A percentile compares a stretch with the other conserved stretches of the same genome.
These are phyloP conservation scores for Pachypanchax playfairii DNA, from an alignment of 2,113 vertebrate genomes.

Conservation along the genomic window DNA sequence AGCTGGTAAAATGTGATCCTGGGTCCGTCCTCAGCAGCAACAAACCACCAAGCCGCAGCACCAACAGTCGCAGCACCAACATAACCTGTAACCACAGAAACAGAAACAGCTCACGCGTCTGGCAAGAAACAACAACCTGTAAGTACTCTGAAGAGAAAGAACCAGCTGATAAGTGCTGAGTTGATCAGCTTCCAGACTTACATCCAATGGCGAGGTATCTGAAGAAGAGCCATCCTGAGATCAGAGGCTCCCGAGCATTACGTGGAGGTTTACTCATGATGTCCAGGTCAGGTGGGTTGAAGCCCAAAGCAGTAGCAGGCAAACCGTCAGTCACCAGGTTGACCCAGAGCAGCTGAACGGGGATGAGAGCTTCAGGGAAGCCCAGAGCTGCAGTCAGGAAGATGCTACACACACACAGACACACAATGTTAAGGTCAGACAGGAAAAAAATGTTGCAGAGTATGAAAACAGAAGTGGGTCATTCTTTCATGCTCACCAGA, in stretches of 20 bases:
- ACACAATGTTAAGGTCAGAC: neutral
- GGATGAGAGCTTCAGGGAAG: slow-evolving; percentile 97
- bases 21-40: slow-evolving; percentile 95
- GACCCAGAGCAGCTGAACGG: slow-evolving; percentile 97
- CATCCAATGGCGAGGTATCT: slow-evolving; percentile 97
- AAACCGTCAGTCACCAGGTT: slow-evolving; percentile 97
- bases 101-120: neutral
- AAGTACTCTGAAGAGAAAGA: too few relatives aligned
- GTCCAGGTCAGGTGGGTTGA: slow-evolving; percentile 96
- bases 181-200: slow-evolving; percentile 73
- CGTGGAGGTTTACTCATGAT: slow-evolving; percentile 97
- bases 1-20: slow-evolving; percentile 93
- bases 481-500: slow-evolving; percentile 89
- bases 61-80: slow-evolving; percentile 96
- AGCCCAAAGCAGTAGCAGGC: slow-evolving; percentile 95
- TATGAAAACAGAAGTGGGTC: neutral
- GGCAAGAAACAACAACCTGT: too few relatives aligned
- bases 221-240: slow-evolving; percentile 99
- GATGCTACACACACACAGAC: slow-evolving; percentile 80
- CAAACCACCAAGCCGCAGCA: slow-evolving; percentile 98
- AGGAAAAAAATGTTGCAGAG: neutral
- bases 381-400: slow-evolving; percentile 97
- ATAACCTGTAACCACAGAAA: slow-evolving; percentile 81
- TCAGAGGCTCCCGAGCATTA: slow-evolving; percentile 95
- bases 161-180: too few relatives aligned